A percentile compares a stretch with the other conserved stretches of the same genome.
phyloP scores from a whole-genome alignment of 1,140 invertebrate species.

The Temnothorax longispinosus region DNA sequence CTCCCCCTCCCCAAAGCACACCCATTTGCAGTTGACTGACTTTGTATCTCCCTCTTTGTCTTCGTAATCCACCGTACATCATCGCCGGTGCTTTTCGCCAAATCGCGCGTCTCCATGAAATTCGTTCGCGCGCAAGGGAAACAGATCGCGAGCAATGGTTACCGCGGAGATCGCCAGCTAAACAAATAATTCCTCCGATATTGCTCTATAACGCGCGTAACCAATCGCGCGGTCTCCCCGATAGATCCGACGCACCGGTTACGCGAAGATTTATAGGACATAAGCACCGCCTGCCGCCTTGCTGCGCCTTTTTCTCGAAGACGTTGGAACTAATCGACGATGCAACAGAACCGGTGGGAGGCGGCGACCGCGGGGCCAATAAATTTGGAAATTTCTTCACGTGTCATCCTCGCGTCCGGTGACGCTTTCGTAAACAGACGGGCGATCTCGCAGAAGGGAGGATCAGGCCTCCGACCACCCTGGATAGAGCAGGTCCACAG shows the following conservation, averaged over 20 bases:
- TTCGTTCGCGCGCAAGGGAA: conserved; percentile 45
- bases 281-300: conserved; percentile 2
- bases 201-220: conserved; percentile 54
- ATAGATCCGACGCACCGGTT: conserved; percentile 12
- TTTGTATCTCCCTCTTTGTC: conserved; percentile 41
- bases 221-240: conserved; percentile 18
- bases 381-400: conserved; percentile 75
- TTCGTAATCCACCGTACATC: conserved; percentile 12
- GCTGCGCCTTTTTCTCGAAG: conserved; percentile 38
- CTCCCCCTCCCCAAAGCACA: not conserved
- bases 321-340: conserved; percentile 43
- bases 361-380: conserved; percentile 55
- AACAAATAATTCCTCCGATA: conserved; percentile 59
- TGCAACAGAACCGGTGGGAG: conserved; percentile 23
- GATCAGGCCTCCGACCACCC: not conserved
- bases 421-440: conserved; percentile 72
- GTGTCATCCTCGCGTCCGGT: conserved; percentile 59
- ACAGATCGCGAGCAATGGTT: conserved; percentile 16
- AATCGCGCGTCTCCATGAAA: conserved; percentile 35
- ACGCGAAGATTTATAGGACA: conserved; percentile 54
- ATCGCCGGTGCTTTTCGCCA: not conserved
- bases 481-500: not conserved
- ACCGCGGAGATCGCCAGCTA: not conserved
- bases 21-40: conserved; percentile 40
- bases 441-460: conserved; percentile 46